Base-by-base conservation (phyloP, 2,797 vertebrate species). In the Gymnoscopelus braueri region DNA sequence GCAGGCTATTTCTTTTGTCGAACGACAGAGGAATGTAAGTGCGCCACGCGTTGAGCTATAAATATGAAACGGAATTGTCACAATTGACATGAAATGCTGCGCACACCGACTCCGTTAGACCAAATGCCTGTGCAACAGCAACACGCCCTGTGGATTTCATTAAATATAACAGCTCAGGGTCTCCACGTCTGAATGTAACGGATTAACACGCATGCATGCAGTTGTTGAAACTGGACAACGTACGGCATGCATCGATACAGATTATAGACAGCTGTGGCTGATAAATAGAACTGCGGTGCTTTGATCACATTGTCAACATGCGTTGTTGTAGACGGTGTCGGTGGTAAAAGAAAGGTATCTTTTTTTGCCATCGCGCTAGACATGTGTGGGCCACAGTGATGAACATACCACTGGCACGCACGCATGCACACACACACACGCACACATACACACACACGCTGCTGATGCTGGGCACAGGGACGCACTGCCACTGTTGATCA, bases 381-480 rank as follows among this genome's bases (percentile, higher is more conserved):
- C 7, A 14, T 35, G 7, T 35, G 7, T 15, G 50, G 39, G 26
- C 26, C 26, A 29, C 26, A 29, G 26, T 29, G 26, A 29, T 29
- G 26, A 29, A 29, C 26, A 29, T 29, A 4, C 26, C 26, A 19
- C 19, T 19, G 19, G 19, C 26, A 29, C 26, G 26, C 26, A 29
- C 26, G 26, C 26, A 29, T 4, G 26, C 26, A 4, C 26, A 29
- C 26, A 29, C 26, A 4, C 26, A 29, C 2, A 29, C 26, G 26
- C 29, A 29, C 29, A 29, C 29, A 29, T 4, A 29, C 29, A 29
- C 32, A 5, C 54, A n/a, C 74, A 54, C 1, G 63, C 54, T 65
- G 67, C 58, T 69, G 72, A 58, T 72, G 79, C 68, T 69, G 75
- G 59, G 67, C 55, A 12, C 32, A 5, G 5, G 32, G 5, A 35